Conservation (phyloP, 2,888 invertebrate genomes). For the Archips xylosteana region DNA sequence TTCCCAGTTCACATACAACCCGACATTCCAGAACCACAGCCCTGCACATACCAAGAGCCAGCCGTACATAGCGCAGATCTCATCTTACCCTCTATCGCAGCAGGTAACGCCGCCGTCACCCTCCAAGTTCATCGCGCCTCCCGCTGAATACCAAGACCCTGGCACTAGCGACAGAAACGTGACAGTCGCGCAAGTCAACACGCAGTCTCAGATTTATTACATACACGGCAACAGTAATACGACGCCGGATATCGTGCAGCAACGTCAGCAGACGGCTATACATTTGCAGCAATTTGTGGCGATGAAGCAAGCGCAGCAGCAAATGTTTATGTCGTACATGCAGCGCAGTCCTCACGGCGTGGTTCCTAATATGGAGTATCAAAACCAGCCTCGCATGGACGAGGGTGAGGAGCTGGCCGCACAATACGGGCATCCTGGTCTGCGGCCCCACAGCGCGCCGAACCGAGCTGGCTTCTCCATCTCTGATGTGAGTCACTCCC, state of each 20-base stretch:
- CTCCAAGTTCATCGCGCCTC: constrained; percentile 79
- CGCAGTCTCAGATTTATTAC: constrained; percentile 76
- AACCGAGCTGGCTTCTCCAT: constrained; percentile 67
- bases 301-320: constrained; percentile 84
- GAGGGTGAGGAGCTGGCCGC: constrained; percentile 72
- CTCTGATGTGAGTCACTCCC: constrained; percentile 71
- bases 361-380: constrained; percentile 73
- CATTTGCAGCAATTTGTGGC: constrained; percentile 82
- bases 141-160: constrained; percentile 81
- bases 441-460: constrained; percentile 77
- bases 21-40: constrained; percentile 84
- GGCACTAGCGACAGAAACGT: constrained; percentile 57
- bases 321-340: constrained; percentile 74
- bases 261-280: constrained; percentile 80
- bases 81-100: constrained; percentile 80
- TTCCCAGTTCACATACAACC: constrained; percentile 81
- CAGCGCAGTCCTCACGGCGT: constrained; percentile 78
- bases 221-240: constrained; percentile 76
- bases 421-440: constrained; percentile 70
- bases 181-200: constrained; percentile 55
- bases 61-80: constrained; percentile 80
- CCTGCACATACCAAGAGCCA: constrained; percentile 80
- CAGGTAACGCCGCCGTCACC: constrained; percentile 78
- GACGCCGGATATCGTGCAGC: constrained; percentile 73
- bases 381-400: constrained; percentile 63